A percentile compares a stretch with the other conserved stretches of the same genome.
Evolutionary conservation across 2,888 invertebrate species (phyloP).

Genomic region (Patella pellucida): DNA sequence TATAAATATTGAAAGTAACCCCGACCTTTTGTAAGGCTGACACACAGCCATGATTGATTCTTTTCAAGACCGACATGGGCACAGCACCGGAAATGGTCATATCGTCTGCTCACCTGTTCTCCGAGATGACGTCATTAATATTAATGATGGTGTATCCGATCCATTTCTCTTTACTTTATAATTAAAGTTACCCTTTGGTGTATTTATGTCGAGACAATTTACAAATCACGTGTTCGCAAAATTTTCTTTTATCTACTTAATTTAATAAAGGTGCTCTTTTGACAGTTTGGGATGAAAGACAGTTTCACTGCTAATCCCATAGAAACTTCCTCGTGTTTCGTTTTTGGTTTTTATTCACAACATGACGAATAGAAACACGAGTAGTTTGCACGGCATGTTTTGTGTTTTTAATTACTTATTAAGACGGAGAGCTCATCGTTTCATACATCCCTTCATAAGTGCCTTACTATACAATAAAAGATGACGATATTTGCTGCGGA

Average conservation of each 20-base stretch:
- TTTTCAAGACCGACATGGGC: background rate
- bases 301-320: background rate
- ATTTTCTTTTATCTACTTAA: background rate
- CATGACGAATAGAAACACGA: background rate
- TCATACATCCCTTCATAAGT: too few relatives aligned
- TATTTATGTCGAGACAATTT: too few relatives aligned
- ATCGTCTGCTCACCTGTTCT: background rate
- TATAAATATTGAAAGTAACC: too few relatives aligned
- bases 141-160: background rate
- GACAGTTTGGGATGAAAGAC: constrained; percentile 5
- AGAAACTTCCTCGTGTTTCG: background rate
- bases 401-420: constrained; percentile 3
- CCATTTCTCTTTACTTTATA: background rate
- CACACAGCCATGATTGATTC: background rate
- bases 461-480: background rate
- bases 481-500: constrained; percentile 1
- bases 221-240: background rate
- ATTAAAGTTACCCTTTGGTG: background rate
- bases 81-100: background rate
- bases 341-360: background rate
- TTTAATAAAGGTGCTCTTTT: constrained; percentile 6
- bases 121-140: background rate
- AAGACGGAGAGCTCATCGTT: background rate
- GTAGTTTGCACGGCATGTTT: constrained; percentile 11
- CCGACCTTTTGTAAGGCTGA: background rate